phyloP scores from a whole-genome alignment of 2,797 vertebrate genomes.

The Crocidura indochinensis region DNA sequence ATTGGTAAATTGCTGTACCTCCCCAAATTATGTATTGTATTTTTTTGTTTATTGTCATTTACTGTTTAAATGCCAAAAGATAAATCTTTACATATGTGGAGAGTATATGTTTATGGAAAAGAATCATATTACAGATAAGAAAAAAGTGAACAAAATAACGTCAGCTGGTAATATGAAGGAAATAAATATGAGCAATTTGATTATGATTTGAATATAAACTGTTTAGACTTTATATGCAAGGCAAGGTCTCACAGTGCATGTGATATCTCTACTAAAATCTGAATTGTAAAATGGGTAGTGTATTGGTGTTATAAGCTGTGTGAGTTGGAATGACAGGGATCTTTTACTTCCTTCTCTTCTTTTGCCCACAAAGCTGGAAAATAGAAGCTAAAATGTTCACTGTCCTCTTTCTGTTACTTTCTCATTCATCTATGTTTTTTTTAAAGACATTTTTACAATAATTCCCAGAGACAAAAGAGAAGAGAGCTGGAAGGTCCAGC shows the following conservation, averaged over 20 bases:
- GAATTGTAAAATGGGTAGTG: background rate
- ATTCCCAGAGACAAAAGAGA: no score
- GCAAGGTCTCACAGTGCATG: background rate
- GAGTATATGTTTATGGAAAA: background rate
- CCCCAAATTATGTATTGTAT: no score
- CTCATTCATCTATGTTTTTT: no score
- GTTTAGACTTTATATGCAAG: conserved; percentile 3
- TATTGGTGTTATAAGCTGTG: background rate
- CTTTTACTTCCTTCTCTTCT: background rate
- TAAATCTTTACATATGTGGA: background rate
- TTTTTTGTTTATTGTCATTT: background rate
- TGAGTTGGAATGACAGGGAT: background rate
- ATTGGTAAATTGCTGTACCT: no score
- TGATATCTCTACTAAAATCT: background rate
- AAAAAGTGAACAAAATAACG: background rate
- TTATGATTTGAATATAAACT: background rate
- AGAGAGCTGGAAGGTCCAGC: no score
- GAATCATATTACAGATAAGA: background rate
- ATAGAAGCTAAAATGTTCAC: no score
- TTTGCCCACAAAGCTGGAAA: no score
- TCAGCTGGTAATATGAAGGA: background rate
- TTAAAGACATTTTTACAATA: no score
- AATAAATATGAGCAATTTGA: background rate
- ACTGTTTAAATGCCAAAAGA: background rate
- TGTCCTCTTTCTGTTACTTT: no score